Base-by-base conservation (phyloP, 2,113 vertebrate species). In the Macquaria ambigua region DNA sequence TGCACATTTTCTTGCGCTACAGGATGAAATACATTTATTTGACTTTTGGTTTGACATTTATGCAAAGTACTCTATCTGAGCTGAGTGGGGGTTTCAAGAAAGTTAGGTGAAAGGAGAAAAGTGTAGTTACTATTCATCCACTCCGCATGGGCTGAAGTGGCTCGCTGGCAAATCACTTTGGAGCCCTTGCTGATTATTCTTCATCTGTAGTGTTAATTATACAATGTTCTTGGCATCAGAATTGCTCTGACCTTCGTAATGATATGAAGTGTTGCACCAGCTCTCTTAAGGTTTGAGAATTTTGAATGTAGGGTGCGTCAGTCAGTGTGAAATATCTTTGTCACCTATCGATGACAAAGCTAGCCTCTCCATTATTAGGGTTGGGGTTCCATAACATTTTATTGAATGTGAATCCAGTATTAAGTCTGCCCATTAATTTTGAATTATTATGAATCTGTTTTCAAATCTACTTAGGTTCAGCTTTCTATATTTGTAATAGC, bases 31-130 rank as follows among this genome's bases (percentile, higher is more conserved):
- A 48, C 62, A 84, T 81, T 73, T 73, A 61, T 82, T 77, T 77
- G 72, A 90, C 79, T 79, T 66, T 56, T 62, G 59, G 52, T 69
- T 73, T 87, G 75, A 89, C 73, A 61, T 82, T 72, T 70, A 79
- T 78, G 64, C 61, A 87, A 76, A 87, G 68, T 62, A 14, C 43
- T 61, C 55, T 1, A 0, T 82, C 69, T 61, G 41, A 74, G 84
- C 70, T 46, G 73, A 81, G 73, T 69, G 18, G 23, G 74, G 69
- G 43, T n/a, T 77, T 74, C 9, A 37, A 64, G 31, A 75, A 61
- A 83, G 82, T 53, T 43, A 39, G 64, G 59, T 37, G 41, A 72
- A 62, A 81, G 70, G 53, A 74, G 70, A 77, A 86, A 73, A 37
- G 59, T 63, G 73, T 25, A 31, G 59, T 25, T 58, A 41, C 58